Evolutionary conservation across 2,888 invertebrate genomes (phyloP), one percentile per base, ranked within the genome.

Genomic region (Gandaritis pyraliata): DNA sequence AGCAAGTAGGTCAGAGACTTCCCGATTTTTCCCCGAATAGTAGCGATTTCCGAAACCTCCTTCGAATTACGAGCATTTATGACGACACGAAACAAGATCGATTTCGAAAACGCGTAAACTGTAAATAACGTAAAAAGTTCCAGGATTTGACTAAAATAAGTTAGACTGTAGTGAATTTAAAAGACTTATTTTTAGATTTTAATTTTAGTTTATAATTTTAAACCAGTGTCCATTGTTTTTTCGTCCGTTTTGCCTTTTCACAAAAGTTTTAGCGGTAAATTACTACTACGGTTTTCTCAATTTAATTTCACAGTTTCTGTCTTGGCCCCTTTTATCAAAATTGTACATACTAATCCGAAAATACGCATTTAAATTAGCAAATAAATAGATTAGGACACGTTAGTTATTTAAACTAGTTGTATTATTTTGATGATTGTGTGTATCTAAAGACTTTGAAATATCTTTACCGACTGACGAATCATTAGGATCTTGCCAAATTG

Each of bases 401-500:
- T 64, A 66, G 51, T 16, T 67, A 63, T n/a, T n/a, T 51, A 59
- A 61, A 49, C 18, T 66, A 72, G 61, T 45, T 66, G 56, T 71
- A 69, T 69, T 70, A 72, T 76, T 74, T 64, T 72, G 58, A 53
- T 53, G 50, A 54, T 58, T 65, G 61, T 62, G 58, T 53, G 66
- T 66, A 71, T 66, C 58, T 74, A 77, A 78, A 80, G 81, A 82
- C 80, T 81, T 76, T 66, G 69, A 74, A n/a, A 69, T 71, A 70
- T 73, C 65, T 74, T 77, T 75, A 71, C 64, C 70, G 85, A 88
- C 85, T 86, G 87, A 87, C 71, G 67, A 77, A 74, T 76, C 62
- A 75, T 82, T 82, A 81, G 78, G 80, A 81, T 88, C 90, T 90
- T 89, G 90, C 90, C 90, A 88, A 81, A 78, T 74, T 78, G 62